Evolutionary conservation across 2,888 invertebrate species (phyloP), one percentile per base, ranked within the genome.

Genomic region (Drosophila emarginata): DNA sequence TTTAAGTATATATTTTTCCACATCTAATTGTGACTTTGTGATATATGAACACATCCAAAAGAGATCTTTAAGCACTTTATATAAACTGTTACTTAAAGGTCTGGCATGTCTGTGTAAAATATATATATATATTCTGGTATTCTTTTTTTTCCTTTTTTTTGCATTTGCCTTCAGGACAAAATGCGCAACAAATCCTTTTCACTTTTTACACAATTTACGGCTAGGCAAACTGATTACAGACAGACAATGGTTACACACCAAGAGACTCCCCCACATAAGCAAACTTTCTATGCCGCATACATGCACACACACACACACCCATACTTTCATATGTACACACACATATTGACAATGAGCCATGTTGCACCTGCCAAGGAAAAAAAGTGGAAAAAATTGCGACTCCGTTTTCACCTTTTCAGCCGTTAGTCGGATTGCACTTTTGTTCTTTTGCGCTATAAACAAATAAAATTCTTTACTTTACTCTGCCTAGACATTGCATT

Each of bases 371-470:
- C 40, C 56, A 18, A 54, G 52, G 39, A 21, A 45, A 15, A 40
- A 40, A 15, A 40, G 21, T 12, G 21, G 12, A 18, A 36, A 12
- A 45, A 56, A 32, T 53, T 45, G 58, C 50, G 32, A 51, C 58
- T 61, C 21, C 18, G 53, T 40, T 37, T 59, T 67, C 51, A 57
- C 62, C 69, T 77, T 76, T 78, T 64, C 70, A 67, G 11, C 64
- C 64, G 69, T 64, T 72, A 72, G 85, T 72, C 72, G 72, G 69
- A 69, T 74, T 83, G 86, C 82, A 76, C 85, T 77, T 82, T 81
- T 40, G 15, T 66, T 71, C 83, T 74, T 32, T 4, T 6, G 66
- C 50, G 85, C 79, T 72, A 74, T 84, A 87, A 84, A 87, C 85
- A 82, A 82, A 82, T 87, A 85, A 79, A 87, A 84, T 72, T 74